Conservation (phyloP, 23 tunicate species). For the Phallusia fumigata region DNA sequence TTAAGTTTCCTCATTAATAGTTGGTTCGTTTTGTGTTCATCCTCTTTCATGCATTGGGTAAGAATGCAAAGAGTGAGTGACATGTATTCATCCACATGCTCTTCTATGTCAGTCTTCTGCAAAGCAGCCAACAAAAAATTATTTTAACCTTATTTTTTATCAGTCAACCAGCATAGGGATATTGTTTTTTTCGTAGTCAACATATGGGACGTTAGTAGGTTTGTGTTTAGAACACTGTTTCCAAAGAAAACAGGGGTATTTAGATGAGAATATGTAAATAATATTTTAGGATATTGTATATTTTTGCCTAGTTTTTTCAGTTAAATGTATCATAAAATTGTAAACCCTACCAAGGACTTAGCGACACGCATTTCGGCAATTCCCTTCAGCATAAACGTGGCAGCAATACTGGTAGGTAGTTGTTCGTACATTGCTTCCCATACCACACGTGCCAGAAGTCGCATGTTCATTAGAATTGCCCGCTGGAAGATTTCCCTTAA, state of each 20-base stretch:
- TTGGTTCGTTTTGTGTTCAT: slow-evolving; percentile 13
- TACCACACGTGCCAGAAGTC: slow-evolving; percentile 47
- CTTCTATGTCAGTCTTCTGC: slow-evolving; percentile 45
- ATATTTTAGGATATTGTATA: too few species aligned
- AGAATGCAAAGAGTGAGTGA: slow-evolving; percentile 32
- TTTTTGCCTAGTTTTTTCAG: too few species aligned
- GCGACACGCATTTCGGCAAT: slow-evolving; percentile 18
- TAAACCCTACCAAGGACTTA: slow-evolving; percentile 32
- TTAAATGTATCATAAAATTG: too few species aligned
- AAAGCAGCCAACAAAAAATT: too few species aligned
- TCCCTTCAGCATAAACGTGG: slow-evolving; percentile 42
- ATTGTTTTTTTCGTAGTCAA: too few species aligned
- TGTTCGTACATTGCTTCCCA: slow-evolving; percentile 55
- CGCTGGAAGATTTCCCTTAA: slow-evolving; percentile 37
- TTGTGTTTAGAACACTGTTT: too few species aligned
- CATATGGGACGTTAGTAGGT: too few species aligned
- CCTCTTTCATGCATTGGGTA: slow-evolving; percentile 42
- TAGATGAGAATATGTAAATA: too few species aligned
- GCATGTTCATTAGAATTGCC: slow-evolving; percentile 39
- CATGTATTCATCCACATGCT: slow-evolving; percentile 57
- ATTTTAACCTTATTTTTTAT: too few species aligned
- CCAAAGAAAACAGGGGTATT: too few species aligned
- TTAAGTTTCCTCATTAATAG: slow-evolving; percentile 33
- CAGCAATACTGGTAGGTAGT: slow-evolving; percentile 54
- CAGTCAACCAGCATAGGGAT: too few species aligned